Conservation (phyloP, 2,797 vertebrate genomes). For the Apodemus agrarius region DNA sequence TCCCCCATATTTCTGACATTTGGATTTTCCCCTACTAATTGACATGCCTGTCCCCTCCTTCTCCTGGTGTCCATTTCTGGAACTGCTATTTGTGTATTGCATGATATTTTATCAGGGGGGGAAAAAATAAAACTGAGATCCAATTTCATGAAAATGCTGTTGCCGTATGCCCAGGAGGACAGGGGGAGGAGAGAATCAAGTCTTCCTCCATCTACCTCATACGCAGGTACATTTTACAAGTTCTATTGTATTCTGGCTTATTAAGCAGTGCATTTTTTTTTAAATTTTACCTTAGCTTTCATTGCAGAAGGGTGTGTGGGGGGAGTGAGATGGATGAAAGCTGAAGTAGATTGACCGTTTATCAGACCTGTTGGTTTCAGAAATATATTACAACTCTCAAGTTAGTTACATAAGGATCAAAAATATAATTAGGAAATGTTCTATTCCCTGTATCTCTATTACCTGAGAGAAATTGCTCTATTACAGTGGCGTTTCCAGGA, state of each 20-base stretch:
- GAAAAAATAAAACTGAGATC: conserved; percentile 75
- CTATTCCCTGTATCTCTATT: conserved; percentile 52
- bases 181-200: conserved; percentile 77
- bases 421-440: conserved; percentile 13
- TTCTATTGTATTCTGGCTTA: conserved; percentile 81
- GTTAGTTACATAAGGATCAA: conserved; percentile 57
- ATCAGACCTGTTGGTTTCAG: conserved; percentile 60
- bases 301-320: conserved; percentile 76
- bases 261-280: conserved; percentile 69
- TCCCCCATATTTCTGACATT: conserved; percentile 77
- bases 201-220: conserved; percentile 76
- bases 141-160: conserved; percentile 77
- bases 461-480: conserved; percentile 11
- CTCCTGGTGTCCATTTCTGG: conserved; percentile 81
- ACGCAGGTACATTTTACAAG: conserved; percentile 83
- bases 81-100: conserved; percentile 78
- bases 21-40: conserved; percentile 82
- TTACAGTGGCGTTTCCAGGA: neutral
- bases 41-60: conserved; percentile 77
- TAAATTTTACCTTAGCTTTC: conserved; percentile 75
- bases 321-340: conserved; percentile 60
- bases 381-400: conserved; percentile 52
- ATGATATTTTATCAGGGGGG: conserved; percentile 71
- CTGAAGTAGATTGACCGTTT: conserved; percentile 55
- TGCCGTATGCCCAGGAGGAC: conserved; percentile 75